Evolutionary conservation across 2,113 vertebrate species (phyloP), one percentile per base, ranked within the genome.

Genomic region (Boulengeromyrus knoepffleri): DNA sequence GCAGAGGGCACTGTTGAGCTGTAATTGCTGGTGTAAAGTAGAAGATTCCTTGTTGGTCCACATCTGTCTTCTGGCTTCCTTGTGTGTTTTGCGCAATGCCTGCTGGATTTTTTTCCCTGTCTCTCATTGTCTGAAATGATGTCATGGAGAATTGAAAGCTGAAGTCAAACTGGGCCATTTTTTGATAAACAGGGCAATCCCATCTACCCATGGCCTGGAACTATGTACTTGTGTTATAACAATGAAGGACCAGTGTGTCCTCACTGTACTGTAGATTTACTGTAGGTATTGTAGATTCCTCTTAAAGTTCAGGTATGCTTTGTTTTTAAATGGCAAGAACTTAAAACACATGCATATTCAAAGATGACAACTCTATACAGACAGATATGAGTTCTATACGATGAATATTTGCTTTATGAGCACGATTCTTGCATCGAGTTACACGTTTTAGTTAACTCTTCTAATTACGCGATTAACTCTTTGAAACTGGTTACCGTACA

Each of bases 401-500:
- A 13, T 24, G 83, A 87, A 56, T 36, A 36, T 53, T 87, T 36
- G 85, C 49, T 87, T 53, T 39, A 56, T 39, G 17, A 42, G 45
- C 50, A 19, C 15, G 6, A 53, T 45, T 89, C 88, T 53, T 36
- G 31, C 36, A 56, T 87, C 50, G 49, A 87, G 85, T 87, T 87
- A 53, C 50, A 87, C 85, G 50, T 87, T 87, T 87, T 87, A 87
- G 88, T 89, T 89, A 88, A 46, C 42, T 62, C 56, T 49, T 88
- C 42, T 88, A 49, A 39, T 74, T 74, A 50, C 45, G 8, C 24
- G 39, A 21, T 88, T 50, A 46, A 77, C 46, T 52, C n/a, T 50
- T 49, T 46, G 53, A n/a, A 87, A 42, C 24, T 19, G 47, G 27
- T 39, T 56, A 49, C n/a, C 36, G 70, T 56, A 89, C 49, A 80